Base-by-base conservation (phyloP, 2,113 vertebrate species). In the Petroica traversi region DNA sequence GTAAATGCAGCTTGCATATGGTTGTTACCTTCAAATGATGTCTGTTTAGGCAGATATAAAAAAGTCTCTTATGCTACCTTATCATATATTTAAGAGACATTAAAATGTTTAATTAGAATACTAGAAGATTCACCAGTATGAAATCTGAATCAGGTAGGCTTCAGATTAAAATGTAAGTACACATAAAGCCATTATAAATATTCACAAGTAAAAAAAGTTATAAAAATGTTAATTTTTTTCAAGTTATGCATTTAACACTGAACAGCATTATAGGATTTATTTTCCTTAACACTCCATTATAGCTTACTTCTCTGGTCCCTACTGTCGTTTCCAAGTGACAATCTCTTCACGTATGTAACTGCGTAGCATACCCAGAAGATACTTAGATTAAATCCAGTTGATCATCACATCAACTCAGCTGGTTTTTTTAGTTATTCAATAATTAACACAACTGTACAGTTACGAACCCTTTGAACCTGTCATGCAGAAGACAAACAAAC, bases 101-200 rank as follows among this genome's bases (percentile, higher is more conserved):
- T 66, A 46, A 76, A 91, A 79, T 54, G 62, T 66, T 61, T 76
- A 57, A 57, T 61, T 61, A 92, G 78, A 84, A 84, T 41, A 49
- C 25, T 33, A 8, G 15, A 71, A 82, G 69, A 82, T 72, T 61
- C 31, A 78, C 76, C 41, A 41, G 26, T 25, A 68, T 45, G 63
- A 88, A 85, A 90, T 63, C 46, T 88, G 51, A 88, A 83, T 14
- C 43, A 38, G 9, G 59, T 33, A 25, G 59, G 43, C 29, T 82
- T 89, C 59, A 88, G 41, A 79, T 71, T 83, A 88, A 85, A 88
- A 73, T 12, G 41, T 91, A 91, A 79, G 78, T 52, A 93, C 38
- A 69, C n/a, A 62, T 92, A 97, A 97, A 97, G 96, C 96, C 96
- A 96, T 96, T 83, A 96, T 93, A 97, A 96, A 97, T 96, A 97